These are phyloP conservation scores for Tympanoctomys barrerae DNA, from an alignment of 2,797 vertebrate genomes.

Conservation along the genomic window DNA sequence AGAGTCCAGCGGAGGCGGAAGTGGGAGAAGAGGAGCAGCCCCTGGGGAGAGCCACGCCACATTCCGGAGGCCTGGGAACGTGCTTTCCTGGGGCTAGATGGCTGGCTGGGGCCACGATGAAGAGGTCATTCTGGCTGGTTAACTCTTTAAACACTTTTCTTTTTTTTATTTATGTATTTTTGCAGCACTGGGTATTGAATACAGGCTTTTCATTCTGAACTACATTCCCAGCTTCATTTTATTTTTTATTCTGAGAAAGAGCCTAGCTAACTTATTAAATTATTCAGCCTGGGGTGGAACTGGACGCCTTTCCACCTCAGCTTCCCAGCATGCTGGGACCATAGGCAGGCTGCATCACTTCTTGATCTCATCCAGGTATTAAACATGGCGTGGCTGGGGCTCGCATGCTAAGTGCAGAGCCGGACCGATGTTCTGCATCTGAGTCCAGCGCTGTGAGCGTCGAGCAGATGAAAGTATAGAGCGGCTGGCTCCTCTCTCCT, in stretches of 20 bases:
- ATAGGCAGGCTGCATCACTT: not conserved
- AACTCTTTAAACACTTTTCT: not conserved
- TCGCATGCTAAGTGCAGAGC: no score
- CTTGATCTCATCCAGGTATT: not conserved
- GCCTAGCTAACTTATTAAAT: not conserved
- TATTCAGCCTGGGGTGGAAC: not conserved
- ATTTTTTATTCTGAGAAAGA: not conserved
- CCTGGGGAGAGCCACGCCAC: not conserved
- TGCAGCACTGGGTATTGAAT: not conserved
- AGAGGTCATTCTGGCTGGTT: rapidly evolving
- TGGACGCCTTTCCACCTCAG: not conserved
- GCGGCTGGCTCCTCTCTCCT: no score
- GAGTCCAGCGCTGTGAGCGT: not conserved
- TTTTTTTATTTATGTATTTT: not conserved
- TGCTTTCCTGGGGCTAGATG: not conserved
- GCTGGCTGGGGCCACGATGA: not conserved
- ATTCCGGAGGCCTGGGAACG: not conserved
- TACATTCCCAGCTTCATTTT: not conserved
- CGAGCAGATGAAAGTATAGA: not conserved
- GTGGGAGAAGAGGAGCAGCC: not conserved
- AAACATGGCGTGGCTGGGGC: not conserved
- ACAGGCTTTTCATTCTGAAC: not conserved
- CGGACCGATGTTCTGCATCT: not conserved
- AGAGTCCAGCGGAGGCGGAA: constrained; percentile 31
- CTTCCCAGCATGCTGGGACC: not conserved